Conservation (phyloP, 2,113 vertebrate genomes). For the Cochlearius cochlearius region DNA sequence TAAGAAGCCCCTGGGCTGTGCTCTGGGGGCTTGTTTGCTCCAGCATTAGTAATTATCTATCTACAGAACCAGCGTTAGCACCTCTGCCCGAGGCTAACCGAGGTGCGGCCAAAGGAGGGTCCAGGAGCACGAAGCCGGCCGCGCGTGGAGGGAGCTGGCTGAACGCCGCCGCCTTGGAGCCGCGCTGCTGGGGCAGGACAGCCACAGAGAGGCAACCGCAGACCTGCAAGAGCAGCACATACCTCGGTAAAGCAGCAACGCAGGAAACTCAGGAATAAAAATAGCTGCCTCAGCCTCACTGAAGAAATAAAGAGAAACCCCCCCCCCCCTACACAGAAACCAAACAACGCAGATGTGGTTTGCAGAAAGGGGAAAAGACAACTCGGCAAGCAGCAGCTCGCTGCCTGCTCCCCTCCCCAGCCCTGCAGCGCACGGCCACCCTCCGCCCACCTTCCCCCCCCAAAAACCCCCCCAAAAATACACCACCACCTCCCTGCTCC, state of each 20-base stretch:
- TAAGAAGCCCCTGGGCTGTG: neutral
- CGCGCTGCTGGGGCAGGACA: neutral
- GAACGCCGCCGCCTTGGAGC: neutral
- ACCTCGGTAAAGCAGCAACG: neutral
- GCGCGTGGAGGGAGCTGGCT: fast-evolving
- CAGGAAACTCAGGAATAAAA: conserved; percentile 22
- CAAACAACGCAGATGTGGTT: neutral
- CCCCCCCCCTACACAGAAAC: neutral
- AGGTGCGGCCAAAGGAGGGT: fast-evolving
- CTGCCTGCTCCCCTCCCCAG: neutral
- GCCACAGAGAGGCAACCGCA: neutral
- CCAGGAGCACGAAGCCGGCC: neutral
- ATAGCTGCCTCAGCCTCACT: neutral
- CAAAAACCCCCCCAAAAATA: no score
- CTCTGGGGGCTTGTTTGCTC: neutral
- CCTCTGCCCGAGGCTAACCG: neutral
- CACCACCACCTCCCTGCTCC: neutral
- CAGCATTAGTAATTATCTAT: neutral
- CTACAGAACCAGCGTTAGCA: neutral
- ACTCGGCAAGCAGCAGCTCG: neutral
- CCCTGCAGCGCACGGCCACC: fast-evolving
- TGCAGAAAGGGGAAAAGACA: neutral
- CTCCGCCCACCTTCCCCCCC: no score
- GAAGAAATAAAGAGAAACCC: neutral
- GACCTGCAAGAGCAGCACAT: neutral